These are phyloP conservation scores for Anorthoa munda DNA, from an alignment of 2,888 invertebrate genomes.

Conservation along the genomic window DNA sequence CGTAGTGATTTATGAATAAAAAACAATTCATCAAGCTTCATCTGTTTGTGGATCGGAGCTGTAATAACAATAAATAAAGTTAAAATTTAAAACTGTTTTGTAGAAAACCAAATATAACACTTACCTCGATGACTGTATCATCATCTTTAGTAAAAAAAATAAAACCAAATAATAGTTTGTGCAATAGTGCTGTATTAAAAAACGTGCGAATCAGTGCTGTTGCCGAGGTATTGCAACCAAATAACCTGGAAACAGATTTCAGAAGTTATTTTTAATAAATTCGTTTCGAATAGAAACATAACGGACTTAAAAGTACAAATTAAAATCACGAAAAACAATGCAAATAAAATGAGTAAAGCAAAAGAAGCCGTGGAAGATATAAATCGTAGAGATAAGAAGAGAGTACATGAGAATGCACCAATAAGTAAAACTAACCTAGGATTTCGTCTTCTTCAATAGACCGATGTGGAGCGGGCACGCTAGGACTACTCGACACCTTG, in stretches of 20 bases:
- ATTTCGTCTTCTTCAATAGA: conserved; percentile 4
- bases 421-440: conserved; percentile 24
- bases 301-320: not conserved
- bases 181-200: conserved; percentile 65
- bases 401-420: not conserved
- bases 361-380: not conserved
- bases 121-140: conserved; percentile 18
- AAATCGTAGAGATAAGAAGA: not conserved
- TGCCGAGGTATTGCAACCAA: conserved; percentile 77
- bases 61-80: conserved; percentile 43
- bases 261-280: not conserved
- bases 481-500: not conserved
- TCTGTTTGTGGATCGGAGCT: conserved; percentile 49
- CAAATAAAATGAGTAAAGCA: not conserved
- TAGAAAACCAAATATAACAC: conserved; percentile 27
- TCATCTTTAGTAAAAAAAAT: conserved; percentile 19
- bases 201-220: conserved; percentile 71
- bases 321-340: not conserved
- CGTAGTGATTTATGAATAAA: conserved; percentile 46
- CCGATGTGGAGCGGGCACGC: conserved; percentile 27
- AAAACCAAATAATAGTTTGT: conserved; percentile 52
- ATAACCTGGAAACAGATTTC: conserved; percentile 81
- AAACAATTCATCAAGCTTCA: conserved; percentile 50
- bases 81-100: conserved; percentile 11
- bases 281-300: not conserved